Percentiles rank a stretch among this genome's conserved stretches.
Conservation (phyloP, 92 coral and sea anemone genomes). For the Parazoanthus atlanticus region DNA sequence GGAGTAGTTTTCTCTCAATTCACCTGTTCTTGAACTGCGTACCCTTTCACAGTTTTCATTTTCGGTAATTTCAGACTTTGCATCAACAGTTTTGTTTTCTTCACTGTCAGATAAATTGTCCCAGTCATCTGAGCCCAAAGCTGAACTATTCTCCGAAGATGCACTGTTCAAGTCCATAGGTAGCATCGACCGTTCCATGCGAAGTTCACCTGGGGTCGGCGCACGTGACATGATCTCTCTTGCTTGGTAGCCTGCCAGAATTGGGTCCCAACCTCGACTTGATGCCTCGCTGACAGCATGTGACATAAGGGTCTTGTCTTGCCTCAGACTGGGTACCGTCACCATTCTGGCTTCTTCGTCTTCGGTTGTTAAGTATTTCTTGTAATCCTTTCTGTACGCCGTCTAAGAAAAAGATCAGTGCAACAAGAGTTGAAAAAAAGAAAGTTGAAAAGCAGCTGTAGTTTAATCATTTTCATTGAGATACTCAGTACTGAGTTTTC, state of each 20-base stretch:
- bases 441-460: too few relatives aligned
- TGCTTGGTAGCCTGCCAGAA: conserved; percentile 93
- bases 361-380: conserved; percentile 79
- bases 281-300: conserved; percentile 77
- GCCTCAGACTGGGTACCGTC: conserved; percentile 9
- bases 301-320: conserved; percentile 57
- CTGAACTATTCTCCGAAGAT: conserved; percentile 86
- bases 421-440: neutral
- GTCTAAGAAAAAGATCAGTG: neutral
- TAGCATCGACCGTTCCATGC: conserved; percentile 84
- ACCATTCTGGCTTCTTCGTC: conserved; percentile 38
- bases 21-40: neutral
- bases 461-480: too few relatives aligned
- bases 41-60: neutral
- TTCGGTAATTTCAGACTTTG: neutral
- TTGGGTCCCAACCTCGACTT: conserved; percentile 98
- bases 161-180: conserved; percentile 96
- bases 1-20: neutral
- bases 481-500: too few relatives aligned
- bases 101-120: conserved; percentile 55
- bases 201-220: conserved; percentile 80
- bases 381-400: conserved; percentile 74
- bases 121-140: conserved; percentile 57
- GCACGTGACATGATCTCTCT: conserved; percentile 90
- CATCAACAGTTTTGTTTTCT: conserved; percentile 1